Percentiles rank a stretch among this genome's conserved stretches.
phyloP scores from a whole-genome alignment of 2,888 invertebrate genomes.

The Spodoptera picta region DNA sequence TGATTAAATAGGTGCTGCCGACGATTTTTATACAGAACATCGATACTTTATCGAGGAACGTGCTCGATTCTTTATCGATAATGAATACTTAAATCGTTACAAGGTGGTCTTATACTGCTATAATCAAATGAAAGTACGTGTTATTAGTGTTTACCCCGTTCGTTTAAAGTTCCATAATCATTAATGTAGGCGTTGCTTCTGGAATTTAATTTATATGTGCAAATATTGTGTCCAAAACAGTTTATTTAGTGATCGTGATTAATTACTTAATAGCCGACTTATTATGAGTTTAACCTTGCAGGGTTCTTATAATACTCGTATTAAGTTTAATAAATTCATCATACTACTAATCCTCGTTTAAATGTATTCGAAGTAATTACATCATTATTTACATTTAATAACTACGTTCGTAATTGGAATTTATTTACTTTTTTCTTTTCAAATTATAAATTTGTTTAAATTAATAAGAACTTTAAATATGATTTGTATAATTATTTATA shows the following conservation, averaged over 20 bases:
- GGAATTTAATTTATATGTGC: constrained; percentile 48
- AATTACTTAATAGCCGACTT: constrained; percentile 47
- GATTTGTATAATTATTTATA: too few species aligned
- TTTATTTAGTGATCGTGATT: constrained; percentile 46
- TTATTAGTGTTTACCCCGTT: constrained; percentile 50
- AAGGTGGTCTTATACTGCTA: constrained; percentile 56
- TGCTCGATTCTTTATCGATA: constrained; percentile 69
- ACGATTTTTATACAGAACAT: constrained; percentile 81
- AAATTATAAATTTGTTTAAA: constrained; percentile 2
- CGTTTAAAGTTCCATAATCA: constrained; percentile 44
- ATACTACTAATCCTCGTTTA: constrained; percentile 29
- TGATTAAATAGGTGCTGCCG: constrained; percentile 85
- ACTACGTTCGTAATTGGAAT: constrained; percentile 13
- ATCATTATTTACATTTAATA: constrained; percentile 40
- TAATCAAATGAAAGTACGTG: constrained; percentile 50
- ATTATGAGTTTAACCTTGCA: constrained; percentile 35
- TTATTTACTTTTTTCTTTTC: background rate
- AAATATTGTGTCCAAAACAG: constrained; percentile 46
- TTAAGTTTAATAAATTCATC: constrained; percentile 43
- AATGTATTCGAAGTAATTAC: constrained; percentile 42
- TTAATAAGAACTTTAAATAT: too few species aligned
- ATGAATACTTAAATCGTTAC: constrained; percentile 58
- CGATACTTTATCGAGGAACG: constrained; percentile 71
- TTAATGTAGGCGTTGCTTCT: constrained; percentile 49
- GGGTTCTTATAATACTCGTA: constrained; percentile 33